A percentile compares a stretch with the other conserved stretches of the same genome.
These are phyloP conservation scores for Carollia perspicillata DNA, from an alignment of 2,113 vertebrate species.

Conservation along the genomic window DNA sequence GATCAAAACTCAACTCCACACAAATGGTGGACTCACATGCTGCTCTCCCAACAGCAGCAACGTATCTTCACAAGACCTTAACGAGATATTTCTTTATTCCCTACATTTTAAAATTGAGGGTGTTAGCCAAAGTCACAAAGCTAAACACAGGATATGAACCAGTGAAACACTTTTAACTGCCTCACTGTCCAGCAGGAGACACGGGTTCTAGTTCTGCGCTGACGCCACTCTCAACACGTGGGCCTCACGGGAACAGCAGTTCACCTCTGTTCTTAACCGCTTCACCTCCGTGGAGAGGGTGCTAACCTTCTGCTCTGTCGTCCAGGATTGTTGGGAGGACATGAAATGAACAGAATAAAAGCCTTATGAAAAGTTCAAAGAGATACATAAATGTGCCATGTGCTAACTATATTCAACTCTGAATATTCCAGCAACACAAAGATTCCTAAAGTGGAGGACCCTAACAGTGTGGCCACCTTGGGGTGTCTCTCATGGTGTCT, in stretches of 20 bases:
- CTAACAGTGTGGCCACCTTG: background rate
- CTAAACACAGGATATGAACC: background rate
- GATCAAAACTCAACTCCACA: background rate
- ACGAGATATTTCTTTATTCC: background rate
- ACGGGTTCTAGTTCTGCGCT: background rate
- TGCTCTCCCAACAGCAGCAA: background rate
- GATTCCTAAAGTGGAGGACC: background rate
- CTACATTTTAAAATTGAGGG: background rate
- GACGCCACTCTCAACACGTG: background rate
- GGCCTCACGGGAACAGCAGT: background rate
- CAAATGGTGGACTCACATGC: background rate
- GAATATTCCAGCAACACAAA: background rate
- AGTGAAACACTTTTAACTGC: background rate
- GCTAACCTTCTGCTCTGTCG: background rate
- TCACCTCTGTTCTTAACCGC: background rate
- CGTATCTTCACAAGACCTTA: background rate
- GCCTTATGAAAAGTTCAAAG: background rate
- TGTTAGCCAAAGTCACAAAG: background rate
- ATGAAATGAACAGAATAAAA: background rate
- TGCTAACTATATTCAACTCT: background rate
- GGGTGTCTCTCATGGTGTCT: background rate
- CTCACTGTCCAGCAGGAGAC: background rate
- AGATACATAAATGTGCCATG: background rate
- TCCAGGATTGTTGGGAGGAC: background rate
- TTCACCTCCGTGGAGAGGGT: background rate